These are phyloP conservation scores for Eudasyphora cyanicolor DNA, from an alignment of 2,888 invertebrate genomes.

Conservation along the genomic window DNA sequence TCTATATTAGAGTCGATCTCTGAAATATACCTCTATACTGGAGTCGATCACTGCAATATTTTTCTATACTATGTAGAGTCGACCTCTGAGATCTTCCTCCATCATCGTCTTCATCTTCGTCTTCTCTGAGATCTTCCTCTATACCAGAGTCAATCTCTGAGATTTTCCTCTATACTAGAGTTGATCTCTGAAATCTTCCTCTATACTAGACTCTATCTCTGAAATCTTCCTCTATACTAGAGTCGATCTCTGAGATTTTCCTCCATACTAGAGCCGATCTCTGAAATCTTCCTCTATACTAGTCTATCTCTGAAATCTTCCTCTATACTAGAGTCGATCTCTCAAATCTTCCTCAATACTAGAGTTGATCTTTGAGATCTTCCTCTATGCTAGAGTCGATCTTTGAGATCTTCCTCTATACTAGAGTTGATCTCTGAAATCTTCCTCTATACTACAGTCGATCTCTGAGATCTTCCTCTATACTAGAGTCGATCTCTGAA, in stretches of 20 bases:
- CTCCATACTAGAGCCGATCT: no score
- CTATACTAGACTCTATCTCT: not conserved
- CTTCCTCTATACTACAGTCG: not conserved
- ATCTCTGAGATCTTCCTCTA: not conserved
- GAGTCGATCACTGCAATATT: not conserved
- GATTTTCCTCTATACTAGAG: not conserved
- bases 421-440: not conserved
- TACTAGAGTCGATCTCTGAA: not conserved
- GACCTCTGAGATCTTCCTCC: not conserved
- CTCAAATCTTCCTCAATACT: not conserved
- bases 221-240: not conserved
- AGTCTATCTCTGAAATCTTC: not conserved
- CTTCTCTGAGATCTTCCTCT: no score
- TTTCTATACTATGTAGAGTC: not conserved
- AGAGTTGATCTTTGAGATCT: not conserved
- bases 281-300: not conserved
- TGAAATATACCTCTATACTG: no score
- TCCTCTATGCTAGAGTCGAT: not conserved
- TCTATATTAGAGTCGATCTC: not conserved
- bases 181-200: no score
- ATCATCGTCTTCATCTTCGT: no score
- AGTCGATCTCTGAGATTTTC: no score
- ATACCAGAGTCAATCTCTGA: no score
- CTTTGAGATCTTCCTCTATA: not conserved
- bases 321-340: not conserved